Conservation (phyloP, 2,888 invertebrate species). For the Sicus ferrugineus region DNA sequence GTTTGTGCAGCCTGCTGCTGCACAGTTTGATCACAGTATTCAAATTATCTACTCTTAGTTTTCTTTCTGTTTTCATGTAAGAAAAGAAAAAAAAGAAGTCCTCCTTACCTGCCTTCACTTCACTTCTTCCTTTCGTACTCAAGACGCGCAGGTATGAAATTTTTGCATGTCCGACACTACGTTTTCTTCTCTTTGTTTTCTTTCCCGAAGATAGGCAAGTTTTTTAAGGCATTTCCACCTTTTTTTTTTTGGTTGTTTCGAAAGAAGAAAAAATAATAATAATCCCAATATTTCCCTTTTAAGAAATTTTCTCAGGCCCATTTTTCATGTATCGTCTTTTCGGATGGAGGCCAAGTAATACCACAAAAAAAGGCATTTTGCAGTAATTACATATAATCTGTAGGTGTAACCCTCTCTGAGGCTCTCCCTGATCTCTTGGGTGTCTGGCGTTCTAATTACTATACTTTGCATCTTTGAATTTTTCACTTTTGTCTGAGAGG, state of each 20-base stretch:
- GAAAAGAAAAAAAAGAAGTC: not conserved
- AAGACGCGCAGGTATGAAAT: not conserved
- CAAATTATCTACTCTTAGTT: not conserved
- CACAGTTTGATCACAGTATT: conserved; percentile 1
- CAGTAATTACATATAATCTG: conserved; percentile 26
- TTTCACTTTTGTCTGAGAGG: not conserved
- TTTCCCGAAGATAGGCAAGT: not conserved
- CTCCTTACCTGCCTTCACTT: not conserved
- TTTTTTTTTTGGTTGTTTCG: not conserved
- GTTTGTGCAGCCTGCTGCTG: not conserved
- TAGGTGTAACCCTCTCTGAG: conserved; percentile 25
- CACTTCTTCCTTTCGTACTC: not conserved
- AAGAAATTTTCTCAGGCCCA: not conserved
- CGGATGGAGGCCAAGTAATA: not conserved
- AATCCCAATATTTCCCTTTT: not conserved
- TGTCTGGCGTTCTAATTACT: not conserved
- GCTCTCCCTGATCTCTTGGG: conserved; percentile 6
- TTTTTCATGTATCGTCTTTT: not conserved
- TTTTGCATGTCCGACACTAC: not conserved
- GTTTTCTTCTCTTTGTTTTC: not conserved
- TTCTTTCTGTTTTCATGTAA: not conserved
- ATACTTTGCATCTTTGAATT: conserved; percentile 3
- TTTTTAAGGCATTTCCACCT: not conserved
- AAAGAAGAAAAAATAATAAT: not conserved
- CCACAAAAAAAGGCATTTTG: conserved; percentile 29